Percentiles rank a stretch among this genome's conserved stretches.
phyloP scores from a whole-genome alignment of 2,888 invertebrate genomes.

The Drosophila tanythrix region DNA sequence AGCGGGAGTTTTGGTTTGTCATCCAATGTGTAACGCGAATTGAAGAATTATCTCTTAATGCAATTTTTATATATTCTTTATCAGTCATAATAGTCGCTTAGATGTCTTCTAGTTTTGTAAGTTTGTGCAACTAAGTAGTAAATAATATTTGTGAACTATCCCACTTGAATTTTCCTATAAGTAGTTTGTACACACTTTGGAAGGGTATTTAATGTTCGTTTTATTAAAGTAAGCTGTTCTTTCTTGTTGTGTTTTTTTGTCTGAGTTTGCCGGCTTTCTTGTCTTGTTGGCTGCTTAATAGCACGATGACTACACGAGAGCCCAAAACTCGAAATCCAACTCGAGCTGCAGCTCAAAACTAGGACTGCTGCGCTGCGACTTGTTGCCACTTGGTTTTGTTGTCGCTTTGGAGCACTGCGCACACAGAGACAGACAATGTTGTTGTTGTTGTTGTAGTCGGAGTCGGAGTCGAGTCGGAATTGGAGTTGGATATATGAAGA shows the following conservation, averaged over 20 bases:
- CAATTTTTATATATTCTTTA: background rate
- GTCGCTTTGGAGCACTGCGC: constrained; percentile 19
- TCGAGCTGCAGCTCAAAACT: constrained; percentile 35
- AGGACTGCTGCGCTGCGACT: constrained; percentile 29
- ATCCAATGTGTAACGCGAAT: background rate
- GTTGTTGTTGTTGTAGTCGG: background rate
- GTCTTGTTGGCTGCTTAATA: constrained; percentile 66
- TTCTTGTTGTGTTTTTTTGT: constrained; percentile 15
- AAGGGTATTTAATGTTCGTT: background rate
- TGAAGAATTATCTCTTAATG: background rate
- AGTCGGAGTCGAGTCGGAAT: constrained; percentile 12
- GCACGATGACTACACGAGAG: constrained; percentile 73
- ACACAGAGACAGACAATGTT: constrained; percentile 4
- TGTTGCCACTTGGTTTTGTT: constrained; percentile 28
- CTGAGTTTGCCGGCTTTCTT: constrained; percentile 45
- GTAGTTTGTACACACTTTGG: background rate
- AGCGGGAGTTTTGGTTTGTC: background rate
- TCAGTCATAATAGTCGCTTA: background rate
- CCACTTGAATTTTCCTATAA: background rate
- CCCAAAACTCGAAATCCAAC: constrained; percentile 40
- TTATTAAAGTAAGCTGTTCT: background rate
- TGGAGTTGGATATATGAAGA: constrained; percentile 11
- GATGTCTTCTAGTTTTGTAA: background rate
- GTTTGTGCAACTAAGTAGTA: background rate
- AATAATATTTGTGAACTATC: background rate